phyloP scores from a whole-genome alignment of 2,888 invertebrate species.

The Diplolepis rosae region DNA sequence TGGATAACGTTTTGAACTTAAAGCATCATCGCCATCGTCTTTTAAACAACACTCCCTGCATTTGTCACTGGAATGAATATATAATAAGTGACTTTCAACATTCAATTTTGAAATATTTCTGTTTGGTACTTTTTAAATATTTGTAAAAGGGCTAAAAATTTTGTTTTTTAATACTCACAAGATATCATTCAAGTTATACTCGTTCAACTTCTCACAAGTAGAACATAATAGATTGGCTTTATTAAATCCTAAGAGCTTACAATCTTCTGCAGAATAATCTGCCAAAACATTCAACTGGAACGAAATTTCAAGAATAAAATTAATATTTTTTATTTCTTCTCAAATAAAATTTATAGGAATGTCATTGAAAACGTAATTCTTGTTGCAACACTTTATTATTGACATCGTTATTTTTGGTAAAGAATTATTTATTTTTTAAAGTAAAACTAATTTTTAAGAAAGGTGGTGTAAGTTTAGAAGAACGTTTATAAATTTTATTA shows the following conservation, averaged over 20 bases:
- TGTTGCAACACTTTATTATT: no score
- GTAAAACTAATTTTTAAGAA: no score
- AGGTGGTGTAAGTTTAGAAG: no score
- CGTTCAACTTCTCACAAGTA: slow-evolving; percentile 88
- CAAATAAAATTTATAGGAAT: no score
- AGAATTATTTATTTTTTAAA: no score
- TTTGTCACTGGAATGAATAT: slow-evolving; percentile 74
- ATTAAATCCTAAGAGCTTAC: slow-evolving; percentile 88
- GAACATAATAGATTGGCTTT: slow-evolving; percentile 90
- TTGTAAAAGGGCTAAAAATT: not conserved
- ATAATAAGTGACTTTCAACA: not conserved
- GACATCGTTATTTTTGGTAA: no score
- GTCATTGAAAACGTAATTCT: no score
- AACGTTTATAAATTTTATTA: no score
- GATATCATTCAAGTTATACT: slow-evolving; percentile 82
- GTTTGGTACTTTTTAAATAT: not conserved
- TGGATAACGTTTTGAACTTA: slow-evolving; percentile 84
- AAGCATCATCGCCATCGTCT: slow-evolving; percentile 80
- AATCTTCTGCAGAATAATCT: slow-evolving; percentile 87
- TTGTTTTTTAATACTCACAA: slow-evolving; percentile 71
- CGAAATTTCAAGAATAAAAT: no score
- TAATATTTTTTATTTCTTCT: no score
- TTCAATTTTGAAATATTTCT: slow-evolving; percentile 19
- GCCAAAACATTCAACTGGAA: slow-evolving; percentile 55
- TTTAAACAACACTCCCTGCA: slow-evolving; percentile 89